Evolutionary conservation across 2,113 vertebrate genomes (phyloP).

Genomic region (Melospiza georgiana): DNA sequence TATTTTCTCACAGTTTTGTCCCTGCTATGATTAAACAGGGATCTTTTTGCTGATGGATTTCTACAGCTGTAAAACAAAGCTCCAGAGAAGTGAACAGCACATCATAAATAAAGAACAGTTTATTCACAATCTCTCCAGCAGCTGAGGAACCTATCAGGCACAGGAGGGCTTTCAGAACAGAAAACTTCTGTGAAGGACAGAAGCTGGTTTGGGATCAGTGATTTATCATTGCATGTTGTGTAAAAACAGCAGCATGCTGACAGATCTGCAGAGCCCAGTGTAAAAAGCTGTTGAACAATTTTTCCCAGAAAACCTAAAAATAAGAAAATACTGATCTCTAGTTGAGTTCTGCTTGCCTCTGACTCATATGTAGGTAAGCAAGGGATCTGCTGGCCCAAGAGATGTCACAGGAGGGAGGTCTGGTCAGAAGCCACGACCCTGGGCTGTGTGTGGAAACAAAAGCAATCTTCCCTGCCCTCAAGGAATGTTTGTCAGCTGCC

Average conservation of each 20-base stretch:
- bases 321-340: not conserved
- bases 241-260: not conserved
- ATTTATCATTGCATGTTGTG: not conserved
- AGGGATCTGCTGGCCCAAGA: not conserved
- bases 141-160: conserved; percentile 26
- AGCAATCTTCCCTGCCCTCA: not conserved
- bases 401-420: not conserved
- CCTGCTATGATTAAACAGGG: not conserved
- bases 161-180: not conserved
- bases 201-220: not conserved
- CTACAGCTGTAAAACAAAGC: not conserved
- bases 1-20: not conserved
- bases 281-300: not conserved
- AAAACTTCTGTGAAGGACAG: conserved; percentile 14
- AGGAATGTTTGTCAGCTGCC: not conserved
- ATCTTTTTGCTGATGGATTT: conserved; percentile 11
- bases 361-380: not conserved
- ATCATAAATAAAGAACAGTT: conserved; percentile 13
- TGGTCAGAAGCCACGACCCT: conserved; percentile 17
- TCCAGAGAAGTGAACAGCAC: not conserved
- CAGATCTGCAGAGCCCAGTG: not conserved
- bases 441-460: not conserved
- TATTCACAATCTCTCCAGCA: not conserved
- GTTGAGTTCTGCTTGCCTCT: not conserved
- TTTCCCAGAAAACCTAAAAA: not conserved